These are phyloP conservation scores for Macrobrachium rosenbergii DNA, from an alignment of 1,140 invertebrate genomes.

Conservation along the genomic window DNA sequence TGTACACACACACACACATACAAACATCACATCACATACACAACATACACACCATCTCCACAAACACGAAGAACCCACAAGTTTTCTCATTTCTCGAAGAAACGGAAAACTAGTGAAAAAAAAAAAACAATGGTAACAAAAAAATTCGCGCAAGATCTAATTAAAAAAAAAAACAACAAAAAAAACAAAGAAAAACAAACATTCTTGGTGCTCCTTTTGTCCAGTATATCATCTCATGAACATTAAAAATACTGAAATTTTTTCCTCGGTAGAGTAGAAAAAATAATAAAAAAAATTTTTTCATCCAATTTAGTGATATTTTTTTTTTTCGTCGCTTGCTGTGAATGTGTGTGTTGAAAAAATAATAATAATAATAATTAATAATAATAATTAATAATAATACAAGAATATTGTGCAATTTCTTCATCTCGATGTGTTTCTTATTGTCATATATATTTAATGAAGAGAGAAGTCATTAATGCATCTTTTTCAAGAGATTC, in stretches of 20 bases:
- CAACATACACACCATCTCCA: too few relatives aligned
- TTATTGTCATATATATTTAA: conserved; percentile 44
- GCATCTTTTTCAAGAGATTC: conserved; percentile 47
- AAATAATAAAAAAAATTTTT: conserved; percentile 30
- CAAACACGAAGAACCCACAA: too few relatives aligned
- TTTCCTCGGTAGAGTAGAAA: conserved; percentile 54
- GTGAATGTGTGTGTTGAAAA: conserved; percentile 46
- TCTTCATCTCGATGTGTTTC: conserved; percentile 58
- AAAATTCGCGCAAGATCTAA: conserved; percentile 17
- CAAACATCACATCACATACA: too few relatives aligned
- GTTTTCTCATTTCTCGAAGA: too few relatives aligned
- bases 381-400: too few relatives aligned
- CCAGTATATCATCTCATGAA: conserved; percentile 50
- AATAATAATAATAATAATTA: too few relatives aligned
- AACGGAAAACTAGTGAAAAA: too few relatives aligned
- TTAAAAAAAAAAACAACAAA: too few relatives aligned
- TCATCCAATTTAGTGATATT: conserved; percentile 51
- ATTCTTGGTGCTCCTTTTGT: conserved; percentile 57
- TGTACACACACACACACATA: too few relatives aligned
- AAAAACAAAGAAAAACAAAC: neutral
- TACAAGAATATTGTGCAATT: conserved; percentile 56
- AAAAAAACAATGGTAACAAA: neutral
- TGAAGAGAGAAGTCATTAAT: too few relatives aligned
- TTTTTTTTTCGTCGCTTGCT: conserved; percentile 55
- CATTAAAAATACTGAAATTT: conserved; percentile 26